Evolutionary conservation across 2,113 vertebrate genomes (phyloP), one percentile per base, ranked within the genome.

Genomic region (Lanius ludovicianus): DNA sequence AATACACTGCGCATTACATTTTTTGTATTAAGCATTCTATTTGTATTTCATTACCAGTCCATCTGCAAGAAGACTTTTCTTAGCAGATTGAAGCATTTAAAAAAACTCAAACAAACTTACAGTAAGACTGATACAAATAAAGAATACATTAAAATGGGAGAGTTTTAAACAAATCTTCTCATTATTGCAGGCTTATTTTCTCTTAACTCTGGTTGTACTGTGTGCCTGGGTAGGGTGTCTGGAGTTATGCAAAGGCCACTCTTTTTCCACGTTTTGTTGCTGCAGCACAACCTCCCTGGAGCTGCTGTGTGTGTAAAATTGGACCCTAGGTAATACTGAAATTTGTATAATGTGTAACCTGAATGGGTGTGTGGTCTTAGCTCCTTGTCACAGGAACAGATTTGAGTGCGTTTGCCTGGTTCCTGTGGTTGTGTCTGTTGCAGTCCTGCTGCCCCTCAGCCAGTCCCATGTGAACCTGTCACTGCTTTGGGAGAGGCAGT

Each of bases 41-140:
- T 82, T 90, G 90, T 96, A 81, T 95, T 94, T 97, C 73, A 92
- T 95, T 96, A 84, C 85, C 88, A 81, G 73, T 71, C 79, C 93
- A 89, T 96, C 92, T 94, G 83, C 60, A 87, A 46, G 90, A 96
- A 81, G 57, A 68, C 35, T 84, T 87, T 60, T 89, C 9, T 37
- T 92, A 90, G 79, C 90, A 95, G 90, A 96, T 71, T 92, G 90
- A 79, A 82, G 13, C n/a, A 15, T 56, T 59, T 60, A 16, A 63
- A 21, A 27, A 35, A 53, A 4, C 10, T 8, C 2, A 9, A 59
- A 23, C 30, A 56, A 62, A 64, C 57, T 81, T 78, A 68, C 56
- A 87, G 28, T 71, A 68, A 82, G 42, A 24, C 53, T 76, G 76
- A 57, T 87, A 64, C 69, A 95, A 76, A 24, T 33, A 76, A 90